phyloP scores from a whole-genome alignment of 2,797 vertebrate genomes.

The Rhinoraja longicauda region DNA sequence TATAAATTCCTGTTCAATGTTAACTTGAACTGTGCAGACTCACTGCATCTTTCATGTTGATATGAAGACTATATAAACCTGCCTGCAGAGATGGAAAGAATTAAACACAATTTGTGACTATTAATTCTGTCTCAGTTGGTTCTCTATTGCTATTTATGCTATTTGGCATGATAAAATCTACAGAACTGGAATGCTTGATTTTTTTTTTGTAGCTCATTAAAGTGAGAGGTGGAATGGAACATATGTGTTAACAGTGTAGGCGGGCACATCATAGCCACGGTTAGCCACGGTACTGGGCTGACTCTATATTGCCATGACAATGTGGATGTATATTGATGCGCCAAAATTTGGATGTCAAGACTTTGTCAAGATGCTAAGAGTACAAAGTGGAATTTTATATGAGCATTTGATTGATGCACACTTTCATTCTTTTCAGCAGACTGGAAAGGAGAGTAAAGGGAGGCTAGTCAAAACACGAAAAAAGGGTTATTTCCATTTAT shows the following conservation, averaged over 20 bases:
- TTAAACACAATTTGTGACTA: slow-evolving; percentile 12
- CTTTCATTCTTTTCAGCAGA: not conserved
- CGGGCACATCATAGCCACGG: not conserved
- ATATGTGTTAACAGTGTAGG: not conserved
- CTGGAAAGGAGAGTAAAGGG: not conserved
- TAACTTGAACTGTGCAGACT: not conserved
- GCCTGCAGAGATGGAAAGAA: not conserved
- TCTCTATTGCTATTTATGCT: slow-evolving; percentile 22
- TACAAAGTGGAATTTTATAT: not conserved
- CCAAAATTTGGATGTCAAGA: not conserved
- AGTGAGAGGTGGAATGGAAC: slow-evolving; percentile 15
- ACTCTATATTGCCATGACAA: slow-evolving; percentile 9
- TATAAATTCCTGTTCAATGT: not conserved
- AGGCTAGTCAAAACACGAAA: not conserved
- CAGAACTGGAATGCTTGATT: slow-evolving; percentile 13
- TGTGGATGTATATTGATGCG: not conserved
- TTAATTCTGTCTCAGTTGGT: not conserved
- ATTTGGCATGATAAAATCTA: not conserved
- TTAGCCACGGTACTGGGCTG: not conserved
- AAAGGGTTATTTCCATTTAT: not conserved
- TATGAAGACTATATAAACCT: not conserved
- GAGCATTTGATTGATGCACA: not conserved
- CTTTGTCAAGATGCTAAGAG: not conserved
- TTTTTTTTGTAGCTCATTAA: slow-evolving; percentile 29
- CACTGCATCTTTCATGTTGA: not conserved